Conservation (phyloP, 1,140 invertebrate species). For the Sitophilus oryzae region DNA sequence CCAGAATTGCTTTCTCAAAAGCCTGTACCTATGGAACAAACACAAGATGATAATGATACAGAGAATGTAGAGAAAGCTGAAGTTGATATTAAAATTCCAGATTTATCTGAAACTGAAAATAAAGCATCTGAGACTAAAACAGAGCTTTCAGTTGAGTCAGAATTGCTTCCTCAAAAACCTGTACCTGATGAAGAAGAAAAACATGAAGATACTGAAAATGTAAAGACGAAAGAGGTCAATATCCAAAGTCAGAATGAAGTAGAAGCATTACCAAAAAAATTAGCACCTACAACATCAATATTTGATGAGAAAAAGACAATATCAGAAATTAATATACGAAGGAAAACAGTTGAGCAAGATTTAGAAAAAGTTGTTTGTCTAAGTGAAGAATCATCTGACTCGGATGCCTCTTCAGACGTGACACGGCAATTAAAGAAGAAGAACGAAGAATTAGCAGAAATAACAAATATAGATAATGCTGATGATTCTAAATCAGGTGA, state of each 20-base stretch:
- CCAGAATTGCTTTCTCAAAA: too few relatives aligned
- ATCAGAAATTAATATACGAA: slow-evolving; percentile 14
- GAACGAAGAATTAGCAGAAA: background rate
- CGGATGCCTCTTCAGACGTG: too few relatives aligned
- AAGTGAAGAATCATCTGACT: slow-evolving; percentile 22
- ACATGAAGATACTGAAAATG: background rate
- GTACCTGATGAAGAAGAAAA: background rate
- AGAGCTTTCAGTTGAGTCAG: too few relatives aligned
- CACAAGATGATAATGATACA: background rate
- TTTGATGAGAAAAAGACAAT: background rate
- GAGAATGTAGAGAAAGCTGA: slow-evolving; percentile 5
- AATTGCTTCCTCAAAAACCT: too few relatives aligned
- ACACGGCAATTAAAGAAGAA: too few relatives aligned
- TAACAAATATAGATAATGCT: background rate
- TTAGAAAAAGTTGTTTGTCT: slow-evolving; percentile 21
- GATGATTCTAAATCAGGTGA: background rate
- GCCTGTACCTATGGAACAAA: background rate
- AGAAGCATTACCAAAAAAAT: background rate
- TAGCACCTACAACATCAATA: background rate
- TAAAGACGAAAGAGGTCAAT: background rate
- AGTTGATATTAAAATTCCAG: background rate
- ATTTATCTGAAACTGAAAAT: too few relatives aligned
- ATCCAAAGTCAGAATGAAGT: background rate
- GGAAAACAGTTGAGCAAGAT: slow-evolving; percentile 22
- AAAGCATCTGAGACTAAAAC: too few relatives aligned